Conservation (phyloP, 2,888 invertebrate genomes). For the Tinea pellionella region DNA sequence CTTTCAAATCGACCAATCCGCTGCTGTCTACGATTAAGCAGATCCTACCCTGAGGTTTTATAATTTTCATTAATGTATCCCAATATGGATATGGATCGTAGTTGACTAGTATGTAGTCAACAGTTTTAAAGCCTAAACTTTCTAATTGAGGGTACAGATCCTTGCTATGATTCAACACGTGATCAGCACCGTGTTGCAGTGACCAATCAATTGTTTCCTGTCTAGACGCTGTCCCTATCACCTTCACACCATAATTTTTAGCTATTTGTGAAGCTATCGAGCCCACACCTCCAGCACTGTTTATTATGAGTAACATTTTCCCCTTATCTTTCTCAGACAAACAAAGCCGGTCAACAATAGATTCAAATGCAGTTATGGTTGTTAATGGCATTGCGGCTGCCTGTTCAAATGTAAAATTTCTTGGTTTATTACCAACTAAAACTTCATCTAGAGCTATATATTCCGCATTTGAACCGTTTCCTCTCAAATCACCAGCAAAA, state of each 20-base stretch:
- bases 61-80: conserved; percentile 42
- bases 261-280: conserved; percentile 49
- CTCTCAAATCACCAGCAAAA: conserved; percentile 43
- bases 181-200: conserved; percentile 35
- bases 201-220: conserved; percentile 40
- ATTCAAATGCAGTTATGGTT: conserved; percentile 45
- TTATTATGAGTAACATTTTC: conserved; percentile 46
- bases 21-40: conserved; percentile 51
- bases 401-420: conserved; percentile 45
- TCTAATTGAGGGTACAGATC: conserved; percentile 42
- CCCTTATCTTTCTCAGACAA: conserved; percentile 48
- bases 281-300: conserved; percentile 56
- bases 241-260: conserved; percentile 42
- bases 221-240: conserved; percentile 54
- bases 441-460: conserved; percentile 46
- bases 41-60: conserved; percentile 52
- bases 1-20: conserved; percentile 37
- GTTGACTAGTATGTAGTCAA: conserved; percentile 49
- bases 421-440: conserved; percentile 43
- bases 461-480: conserved; percentile 49
- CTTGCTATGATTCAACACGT: conserved; percentile 44
- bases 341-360: conserved; percentile 40
- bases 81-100: conserved; percentile 57
- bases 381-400: conserved; percentile 56
- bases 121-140: conserved; percentile 38